Evolutionary conservation across 2,888 invertebrate genomes (phyloP).

Genomic region (Hedychridium roseum): DNA sequence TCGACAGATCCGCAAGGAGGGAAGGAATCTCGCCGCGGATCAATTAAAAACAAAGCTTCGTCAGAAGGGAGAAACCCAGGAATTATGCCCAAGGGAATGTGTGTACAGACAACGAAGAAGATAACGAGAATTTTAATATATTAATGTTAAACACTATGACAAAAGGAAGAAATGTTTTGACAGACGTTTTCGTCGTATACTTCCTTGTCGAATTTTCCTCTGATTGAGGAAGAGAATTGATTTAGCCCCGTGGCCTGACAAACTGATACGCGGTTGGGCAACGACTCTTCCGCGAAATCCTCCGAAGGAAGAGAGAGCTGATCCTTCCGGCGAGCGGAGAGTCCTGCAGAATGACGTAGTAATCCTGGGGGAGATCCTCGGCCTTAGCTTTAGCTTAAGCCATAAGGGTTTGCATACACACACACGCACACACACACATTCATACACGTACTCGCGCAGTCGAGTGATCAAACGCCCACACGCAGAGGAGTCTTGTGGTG

Average conservation of each 20-base stretch:
- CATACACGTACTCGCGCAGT: not conserved
- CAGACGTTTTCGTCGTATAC: no score
- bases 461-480: slow-evolving; percentile 1
- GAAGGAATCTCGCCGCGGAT: slow-evolving; percentile 36
- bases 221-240: slow-evolving; percentile 20
- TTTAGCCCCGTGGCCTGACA: slow-evolving; percentile 34
- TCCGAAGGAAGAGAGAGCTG: slow-evolving; percentile 50
- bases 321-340: slow-evolving; percentile 55
- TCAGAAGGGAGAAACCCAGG: slow-evolving; percentile 26
- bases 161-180: no score
- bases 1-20: slow-evolving; percentile 22
- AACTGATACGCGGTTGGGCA: slow-evolving; percentile 52
- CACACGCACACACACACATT: slow-evolving; percentile 15
- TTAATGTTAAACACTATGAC: no score
- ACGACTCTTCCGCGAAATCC: slow-evolving; percentile 46
- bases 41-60: no score
- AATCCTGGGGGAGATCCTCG: slow-evolving; percentile 58
- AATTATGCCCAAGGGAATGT: no score
- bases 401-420: slow-evolving; percentile 59
- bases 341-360: slow-evolving; percentile 58
- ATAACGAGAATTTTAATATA: no score
- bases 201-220: not conserved
- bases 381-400: slow-evolving; percentile 60
- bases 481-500: slow-evolving; percentile 10
- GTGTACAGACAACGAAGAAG: no score